Base-by-base conservation (phyloP, 2,888 invertebrate species). In the Epinotia demarniana region DNA sequence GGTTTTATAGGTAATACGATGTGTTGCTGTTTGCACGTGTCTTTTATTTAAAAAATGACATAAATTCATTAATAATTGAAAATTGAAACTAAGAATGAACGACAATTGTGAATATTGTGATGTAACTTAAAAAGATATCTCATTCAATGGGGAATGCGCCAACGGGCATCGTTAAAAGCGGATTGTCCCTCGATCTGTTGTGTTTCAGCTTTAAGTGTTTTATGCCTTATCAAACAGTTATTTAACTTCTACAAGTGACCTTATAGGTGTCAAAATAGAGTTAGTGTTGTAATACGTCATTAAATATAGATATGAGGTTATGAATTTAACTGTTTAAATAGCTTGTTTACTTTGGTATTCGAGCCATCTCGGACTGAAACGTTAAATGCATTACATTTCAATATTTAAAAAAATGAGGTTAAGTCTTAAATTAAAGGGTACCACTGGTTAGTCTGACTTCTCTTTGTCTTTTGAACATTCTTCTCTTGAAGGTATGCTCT, bases 151-250 rank as follows among this genome's bases (percentile, higher is more conserved):
- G 61, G 3, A 11, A n/a, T 61, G 49, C 43, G 64, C 64, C 64
- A 27, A 16, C 64, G 72, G 72, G 64, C 72, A 46, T 72, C 72
- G 72, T 64, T 72, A 64, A 72, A 72, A 64, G 55, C 64, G 13
- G 57, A 39, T 58, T 72, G 72, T 64, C 43, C 53, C 53, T 46
- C 43, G 57, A 72, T 72, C 57, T 64, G 72, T 55, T 63, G 68
- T 69, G 68, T 69, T 63, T 72, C 71, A 39, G 72, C 23, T 43
- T 57, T 18, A n/a, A 5, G n/a, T 53, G n/a, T 43, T n/a, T 64
- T 43, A 64, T 23, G 27, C 13, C 60, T 49, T 72, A 57, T 63
- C n/a, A 53, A 53, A 64, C 23, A 60, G n/a, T 43, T 49, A 23
- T 43, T n/a, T 23, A 1, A 13, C 23, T 27, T 27, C 60, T 16